These are phyloP conservation scores for Labeo rohita DNA, from an alignment of 2,113 vertebrate genomes.

Conservation along the genomic window DNA sequence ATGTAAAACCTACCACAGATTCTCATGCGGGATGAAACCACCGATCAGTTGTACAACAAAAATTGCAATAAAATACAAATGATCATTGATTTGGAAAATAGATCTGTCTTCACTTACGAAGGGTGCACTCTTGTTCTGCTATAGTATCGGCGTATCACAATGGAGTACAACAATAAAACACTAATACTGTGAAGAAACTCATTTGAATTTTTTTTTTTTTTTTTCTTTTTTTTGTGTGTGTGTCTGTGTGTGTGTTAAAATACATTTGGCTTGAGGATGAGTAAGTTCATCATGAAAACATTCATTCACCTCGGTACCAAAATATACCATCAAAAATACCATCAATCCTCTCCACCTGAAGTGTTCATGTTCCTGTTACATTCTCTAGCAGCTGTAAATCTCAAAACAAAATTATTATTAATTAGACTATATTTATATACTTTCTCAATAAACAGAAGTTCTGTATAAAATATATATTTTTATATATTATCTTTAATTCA, in stretches of 20 bases:
- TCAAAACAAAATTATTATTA: conserved; percentile 42
- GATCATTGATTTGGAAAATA: neutral
- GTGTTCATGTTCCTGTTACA: conserved; percentile 47
- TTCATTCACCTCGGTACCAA: conserved; percentile 13
- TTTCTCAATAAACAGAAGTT: conserved; percentile 48
- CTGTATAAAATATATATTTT: conserved; percentile 55
- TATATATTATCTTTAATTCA: conserved; percentile 21
- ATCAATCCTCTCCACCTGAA: conserved; percentile 31
- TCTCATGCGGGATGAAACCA: conserved; percentile 40
- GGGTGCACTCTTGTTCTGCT: conserved; percentile 12
- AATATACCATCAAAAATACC: conserved; percentile 20
- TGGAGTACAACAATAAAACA: conserved; percentile 25
- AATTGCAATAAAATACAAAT: neutral
- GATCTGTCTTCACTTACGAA: neutral
- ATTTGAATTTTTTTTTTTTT: neutral
- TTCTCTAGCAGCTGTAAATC: conserved; percentile 41
- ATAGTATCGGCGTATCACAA: neutral
- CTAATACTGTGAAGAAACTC: conserved; percentile 2
- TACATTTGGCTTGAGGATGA: conserved; percentile 38
- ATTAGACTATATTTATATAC: conserved; percentile 59
- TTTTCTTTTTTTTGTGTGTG: neutral
- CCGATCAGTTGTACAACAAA: neutral
- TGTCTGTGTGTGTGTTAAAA: conserved; percentile 7
- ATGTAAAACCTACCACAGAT: conserved; percentile 29
- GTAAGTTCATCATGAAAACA: neutral